A percentile compares a stretch with the other conserved stretches of the same genome.
Evolutionary conservation across 1,140 invertebrate species (phyloP).

Genomic region (Steinernema khuongi): DNA sequence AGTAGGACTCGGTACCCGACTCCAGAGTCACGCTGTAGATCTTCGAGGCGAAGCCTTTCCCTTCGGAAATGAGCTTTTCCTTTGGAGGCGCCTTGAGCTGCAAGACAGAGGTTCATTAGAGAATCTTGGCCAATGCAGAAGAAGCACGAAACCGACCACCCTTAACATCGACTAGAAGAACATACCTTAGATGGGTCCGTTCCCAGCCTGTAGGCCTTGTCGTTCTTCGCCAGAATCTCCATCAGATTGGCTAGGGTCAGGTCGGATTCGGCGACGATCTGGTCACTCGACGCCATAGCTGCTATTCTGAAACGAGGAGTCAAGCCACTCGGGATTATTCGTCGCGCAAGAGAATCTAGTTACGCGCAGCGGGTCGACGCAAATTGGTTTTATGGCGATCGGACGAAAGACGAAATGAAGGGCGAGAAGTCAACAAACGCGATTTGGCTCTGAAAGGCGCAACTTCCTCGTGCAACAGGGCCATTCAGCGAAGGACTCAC

Average conservation of each 20-base stretch:
- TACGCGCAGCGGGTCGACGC: too few relatives aligned
- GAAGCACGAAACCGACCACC: too few relatives aligned
- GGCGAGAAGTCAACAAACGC: too few relatives aligned
- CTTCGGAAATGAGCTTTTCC: not conserved
- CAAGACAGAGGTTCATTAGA: not conserved
- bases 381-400: too few relatives aligned
- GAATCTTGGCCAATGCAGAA: too few relatives aligned
- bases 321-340: too few relatives aligned
- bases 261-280: not conserved
- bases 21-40: not conserved
- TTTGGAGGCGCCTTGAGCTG: not conserved
- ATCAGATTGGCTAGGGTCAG: not conserved
- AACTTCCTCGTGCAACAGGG: too few relatives aligned
- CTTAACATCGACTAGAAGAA: too few relatives aligned
- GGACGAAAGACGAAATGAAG: too few relatives aligned
- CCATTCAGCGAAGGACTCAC: too few relatives aligned
- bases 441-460: too few relatives aligned
- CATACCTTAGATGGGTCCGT: not conserved
- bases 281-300: not conserved
- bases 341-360: too few relatives aligned
- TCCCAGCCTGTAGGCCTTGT: not conserved
- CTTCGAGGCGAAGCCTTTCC: conserved; percentile 1
- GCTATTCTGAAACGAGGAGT: not conserved
- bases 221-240: not conserved
- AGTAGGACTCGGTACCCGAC: not conserved